Base-by-base conservation (phyloP, 1,140 invertebrate species). In the Lepidurus arcticus region DNA sequence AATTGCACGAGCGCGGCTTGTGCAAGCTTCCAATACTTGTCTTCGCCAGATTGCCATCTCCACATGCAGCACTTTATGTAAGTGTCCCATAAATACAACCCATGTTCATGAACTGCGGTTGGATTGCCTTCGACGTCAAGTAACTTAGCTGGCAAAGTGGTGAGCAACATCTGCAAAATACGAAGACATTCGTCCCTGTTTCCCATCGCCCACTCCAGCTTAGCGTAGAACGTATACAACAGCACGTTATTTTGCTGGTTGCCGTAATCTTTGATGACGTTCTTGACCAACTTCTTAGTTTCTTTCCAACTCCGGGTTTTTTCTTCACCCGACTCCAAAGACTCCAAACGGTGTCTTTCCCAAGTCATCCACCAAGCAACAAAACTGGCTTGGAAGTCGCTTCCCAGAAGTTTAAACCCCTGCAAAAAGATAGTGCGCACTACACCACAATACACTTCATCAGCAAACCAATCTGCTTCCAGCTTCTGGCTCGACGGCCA, bases 341-440 rank as follows among this genome's bases (percentile, higher is more conserved):
- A 2, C 0, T 11, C 7, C 24, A 78, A 47, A 4, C 78, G 78
- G 0, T 45, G 7, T 42, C 16, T 75, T 75, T 78, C 73, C 21
- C 74, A 73, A 74, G 24, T 24, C 42, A 78, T 43, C 78, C 78
- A 78, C 78, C 78, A 78, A 13, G 53, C 44, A 26, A 44, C 73
- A 10, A 78, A 44, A 44, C 45, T 74, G 16, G 73, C 5, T 78
- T 78, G 73, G 73, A 45, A 21, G 11, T 73, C 73, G n/a, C 21
- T 13, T 34, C 21, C 42, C 16, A 78, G 16, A 16, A 74, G 42
- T 45, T 34, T 43, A 24, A 44, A 78, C 8, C 42, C 42, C 24
- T 78, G 78, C 11, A 34, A 74, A 47, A 78, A 42, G 9, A 78
- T 47, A 43, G 7, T 42, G 1, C 73, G 42, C 16, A 74, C n/a